These are phyloP conservation scores for Oncorhynchus mykiss DNA, from an alignment of 2,113 vertebrate species.

Conservation along the genomic window DNA sequence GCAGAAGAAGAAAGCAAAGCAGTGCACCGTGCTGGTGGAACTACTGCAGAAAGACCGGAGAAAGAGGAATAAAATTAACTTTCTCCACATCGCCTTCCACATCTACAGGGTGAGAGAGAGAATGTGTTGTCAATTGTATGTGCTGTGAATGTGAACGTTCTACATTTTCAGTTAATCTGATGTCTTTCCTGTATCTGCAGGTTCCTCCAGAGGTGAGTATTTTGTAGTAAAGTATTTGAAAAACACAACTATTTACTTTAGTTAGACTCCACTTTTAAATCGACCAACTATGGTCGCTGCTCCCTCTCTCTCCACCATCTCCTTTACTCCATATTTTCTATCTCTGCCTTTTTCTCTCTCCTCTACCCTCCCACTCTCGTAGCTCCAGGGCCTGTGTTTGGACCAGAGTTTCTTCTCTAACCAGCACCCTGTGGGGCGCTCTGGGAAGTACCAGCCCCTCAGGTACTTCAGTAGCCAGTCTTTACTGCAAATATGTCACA, in stretches of 20 bases:
- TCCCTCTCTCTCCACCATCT: neutral
- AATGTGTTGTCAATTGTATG: no score
- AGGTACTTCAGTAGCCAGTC: constrained; percentile 42
- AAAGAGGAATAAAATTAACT: constrained; percentile 58
- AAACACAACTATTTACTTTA: neutral
- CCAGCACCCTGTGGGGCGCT: constrained; percentile 61
- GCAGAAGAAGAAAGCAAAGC: constrained; percentile 53
- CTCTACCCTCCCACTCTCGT: neutral
- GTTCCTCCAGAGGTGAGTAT: constrained; percentile 65
- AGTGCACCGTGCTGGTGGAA: constrained; percentile 74
- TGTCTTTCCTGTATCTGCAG: constrained; percentile 43
- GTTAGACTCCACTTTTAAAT: neutral
- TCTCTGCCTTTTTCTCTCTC: neutral
- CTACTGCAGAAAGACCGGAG: constrained; percentile 77
- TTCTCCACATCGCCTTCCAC: constrained; percentile 71
- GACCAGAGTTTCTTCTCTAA: constrained; percentile 66
- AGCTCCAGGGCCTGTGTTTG: constrained; percentile 65
- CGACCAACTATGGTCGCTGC: neutral
- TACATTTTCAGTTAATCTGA: constrained; percentile 9
- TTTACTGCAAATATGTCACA: neutral
- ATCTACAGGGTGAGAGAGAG: constrained; percentile 69
- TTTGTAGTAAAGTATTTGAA: neutral
- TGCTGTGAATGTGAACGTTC: neutral
- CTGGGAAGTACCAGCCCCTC: constrained; percentile 68
- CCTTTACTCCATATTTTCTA: neutral